Conservation (phyloP, 2,797 vertebrate genomes). For the Dendrocincla tyrannina region DNA sequence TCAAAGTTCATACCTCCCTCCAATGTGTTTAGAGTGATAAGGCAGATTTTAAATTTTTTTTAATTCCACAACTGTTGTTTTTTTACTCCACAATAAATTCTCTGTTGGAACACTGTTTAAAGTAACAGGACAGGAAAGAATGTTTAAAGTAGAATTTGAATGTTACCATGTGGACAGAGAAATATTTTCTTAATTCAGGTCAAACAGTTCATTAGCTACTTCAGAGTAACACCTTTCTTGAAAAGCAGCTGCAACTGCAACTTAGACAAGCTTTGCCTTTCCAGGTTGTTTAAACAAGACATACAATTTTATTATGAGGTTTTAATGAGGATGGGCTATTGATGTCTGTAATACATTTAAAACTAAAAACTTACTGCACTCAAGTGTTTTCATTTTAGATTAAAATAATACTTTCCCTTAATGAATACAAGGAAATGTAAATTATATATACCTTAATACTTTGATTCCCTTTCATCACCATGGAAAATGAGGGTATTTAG, state of each 20-base stretch:
- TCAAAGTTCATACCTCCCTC: not conserved
- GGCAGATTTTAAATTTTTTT: not conserved
- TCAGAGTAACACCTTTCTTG: not conserved
- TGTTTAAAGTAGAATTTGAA: not conserved
- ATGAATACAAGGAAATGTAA: not conserved
- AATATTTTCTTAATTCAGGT: not conserved
- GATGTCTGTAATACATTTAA: not conserved
- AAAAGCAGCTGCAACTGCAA: not conserved
- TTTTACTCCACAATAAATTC: not conserved
- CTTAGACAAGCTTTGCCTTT: not conserved
- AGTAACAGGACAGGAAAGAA: not conserved
- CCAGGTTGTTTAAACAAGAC: not conserved
- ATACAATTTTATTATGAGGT: not conserved
- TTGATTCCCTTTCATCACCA: not conserved
- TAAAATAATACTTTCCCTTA: not conserved
- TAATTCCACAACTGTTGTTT: not conserved
- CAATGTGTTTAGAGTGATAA: not conserved
- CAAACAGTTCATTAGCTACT: not conserved
- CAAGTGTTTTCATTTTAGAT: not conserved
- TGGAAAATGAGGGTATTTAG: not conserved
- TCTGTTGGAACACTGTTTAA: not conserved
- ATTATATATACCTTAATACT: not conserved
- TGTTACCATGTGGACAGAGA: not conserved
- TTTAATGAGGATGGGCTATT: not conserved
- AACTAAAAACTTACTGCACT: not conserved